phyloP scores from a whole-genome alignment of 2,113 vertebrate species.

The Pelecanus crispus region DNA sequence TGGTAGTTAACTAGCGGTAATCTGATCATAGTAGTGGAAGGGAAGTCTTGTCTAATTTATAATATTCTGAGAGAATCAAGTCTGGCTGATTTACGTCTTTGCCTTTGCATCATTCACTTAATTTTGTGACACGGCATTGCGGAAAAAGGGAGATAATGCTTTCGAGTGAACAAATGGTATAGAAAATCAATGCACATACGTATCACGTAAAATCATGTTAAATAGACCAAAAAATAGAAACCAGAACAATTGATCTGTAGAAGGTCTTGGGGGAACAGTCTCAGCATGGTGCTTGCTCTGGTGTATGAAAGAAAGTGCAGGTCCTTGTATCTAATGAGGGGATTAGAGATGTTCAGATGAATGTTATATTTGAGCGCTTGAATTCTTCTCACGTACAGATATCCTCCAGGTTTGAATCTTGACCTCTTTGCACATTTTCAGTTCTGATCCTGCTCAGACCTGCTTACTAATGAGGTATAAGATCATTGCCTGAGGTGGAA shows the following conservation, averaged over 20 bases:
- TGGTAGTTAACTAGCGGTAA: background rate
- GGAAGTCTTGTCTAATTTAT: background rate
- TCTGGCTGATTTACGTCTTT: background rate
- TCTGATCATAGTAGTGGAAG: background rate
- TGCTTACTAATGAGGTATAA: constrained; percentile 53
- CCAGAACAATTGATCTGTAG: background rate
- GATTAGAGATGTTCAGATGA: background rate
- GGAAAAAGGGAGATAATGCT: background rate
- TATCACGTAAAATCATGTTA: background rate
- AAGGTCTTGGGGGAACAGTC: background rate
- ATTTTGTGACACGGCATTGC: background rate
- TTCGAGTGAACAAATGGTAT: background rate
- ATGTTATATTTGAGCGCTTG: background rate
- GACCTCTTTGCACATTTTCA: constrained; percentile 32
- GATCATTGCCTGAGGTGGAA: constrained; percentile 25
- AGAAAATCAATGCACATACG: fast-evolving
- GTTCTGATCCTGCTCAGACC: constrained; percentile 27
- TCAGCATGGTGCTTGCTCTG: background rate
- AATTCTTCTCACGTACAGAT: constrained; percentile 18
- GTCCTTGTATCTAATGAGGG: background rate
- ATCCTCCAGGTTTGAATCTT: background rate
- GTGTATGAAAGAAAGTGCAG: background rate
- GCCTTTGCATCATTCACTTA: background rate
- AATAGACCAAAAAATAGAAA: background rate
- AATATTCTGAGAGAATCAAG: background rate